Evolutionary conservation across 1,140 invertebrate genomes (phyloP), one percentile per base, ranked within the genome.

Genomic region (Mya arenaria): DNA sequence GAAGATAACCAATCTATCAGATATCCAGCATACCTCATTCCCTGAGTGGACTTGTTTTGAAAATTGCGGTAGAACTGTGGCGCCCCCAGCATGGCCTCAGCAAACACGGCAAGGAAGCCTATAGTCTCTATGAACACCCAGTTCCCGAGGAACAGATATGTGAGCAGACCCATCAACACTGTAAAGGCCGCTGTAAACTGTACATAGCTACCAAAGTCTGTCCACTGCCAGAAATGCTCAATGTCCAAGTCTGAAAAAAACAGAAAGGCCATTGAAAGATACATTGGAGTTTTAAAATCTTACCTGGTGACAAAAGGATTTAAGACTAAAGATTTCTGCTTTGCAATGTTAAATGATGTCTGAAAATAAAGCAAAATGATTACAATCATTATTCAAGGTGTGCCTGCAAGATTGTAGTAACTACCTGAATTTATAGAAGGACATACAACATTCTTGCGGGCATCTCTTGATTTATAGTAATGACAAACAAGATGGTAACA

Each of bases 141-240:
- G 30, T 96, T 94, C 86, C 97, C 95, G 72, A 98, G 94, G 89
- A 99, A 95, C 52, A 99, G 89, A 93, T 97, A 99, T 90, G 97
- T 99, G 36, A 98, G 89, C 25, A 97, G 91, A 44, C 97, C 96
- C 30, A 96, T 95, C 6, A 96, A 90, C 23, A 96, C 95, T 69
- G 96, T 96, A 92, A 99, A 98, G 1, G 96, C 94, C 62, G 97
- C 92, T 94, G 98, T 96, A 91, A 98, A 99, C 90, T 99, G 96
- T 81, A 99, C 89, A 89, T 99, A 99, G 58, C 98, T 99, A 91
- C 97, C 96, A 91, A 99, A 99, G 93, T 99, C 98, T 78, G 98
- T 99, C 99, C 99, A 99, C 90, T 97, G 96, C 99, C 99, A 99
- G 95, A 99, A 99, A 93, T 97, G 96, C 17, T 82, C 74, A n/a